A percentile compares a stretch with the other conserved stretches of the same genome.
Conservation (phyloP, 2,797 vertebrate genomes). For the Platalea minor region DNA sequence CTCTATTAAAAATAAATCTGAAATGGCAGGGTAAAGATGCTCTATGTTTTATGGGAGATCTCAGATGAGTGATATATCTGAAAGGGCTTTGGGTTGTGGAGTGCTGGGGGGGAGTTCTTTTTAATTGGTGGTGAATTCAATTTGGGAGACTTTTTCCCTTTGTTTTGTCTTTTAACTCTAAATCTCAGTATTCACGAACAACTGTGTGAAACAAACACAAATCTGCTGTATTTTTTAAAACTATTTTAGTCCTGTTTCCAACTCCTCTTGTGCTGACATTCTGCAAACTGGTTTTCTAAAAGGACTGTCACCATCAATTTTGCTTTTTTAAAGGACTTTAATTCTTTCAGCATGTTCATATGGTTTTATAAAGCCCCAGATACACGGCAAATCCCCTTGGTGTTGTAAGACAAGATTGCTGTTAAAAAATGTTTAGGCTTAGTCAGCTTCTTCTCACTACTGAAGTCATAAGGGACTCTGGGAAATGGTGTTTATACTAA, state of each 20-base stretch:
- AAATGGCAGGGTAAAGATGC: background rate
- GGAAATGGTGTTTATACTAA: conserved; percentile 86
- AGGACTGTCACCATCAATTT: conserved; percentile 82
- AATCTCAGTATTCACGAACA: conserved; percentile 15
- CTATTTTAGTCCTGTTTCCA: conserved; percentile 51
- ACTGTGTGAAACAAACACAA: conserved; percentile 34
- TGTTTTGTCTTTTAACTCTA: background rate
- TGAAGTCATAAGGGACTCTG: conserved; percentile 81
- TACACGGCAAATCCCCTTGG: conserved; percentile 82
- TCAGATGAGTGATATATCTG: background rate
- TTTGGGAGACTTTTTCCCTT: background rate
- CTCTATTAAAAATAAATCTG: conserved; percentile 40
- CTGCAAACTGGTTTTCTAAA: conserved; percentile 73
- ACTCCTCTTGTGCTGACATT: conserved; percentile 62
- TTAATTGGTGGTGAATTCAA: background rate
- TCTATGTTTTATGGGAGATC: background rate
- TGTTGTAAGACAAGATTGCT: conserved; percentile 88
- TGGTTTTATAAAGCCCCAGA: conserved; percentile 83
- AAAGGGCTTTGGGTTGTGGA: background rate
- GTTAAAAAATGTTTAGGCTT: conserved; percentile 85
- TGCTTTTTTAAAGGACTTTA: conserved; percentile 80
- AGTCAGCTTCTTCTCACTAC: conserved; percentile 82
- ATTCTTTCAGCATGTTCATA: conserved; percentile 86
- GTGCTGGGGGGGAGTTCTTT: background rate
- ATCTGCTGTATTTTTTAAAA: conserved; percentile 46